Conservation (phyloP, 1,140 invertebrate species). For the Lethocerus indicus region DNA sequence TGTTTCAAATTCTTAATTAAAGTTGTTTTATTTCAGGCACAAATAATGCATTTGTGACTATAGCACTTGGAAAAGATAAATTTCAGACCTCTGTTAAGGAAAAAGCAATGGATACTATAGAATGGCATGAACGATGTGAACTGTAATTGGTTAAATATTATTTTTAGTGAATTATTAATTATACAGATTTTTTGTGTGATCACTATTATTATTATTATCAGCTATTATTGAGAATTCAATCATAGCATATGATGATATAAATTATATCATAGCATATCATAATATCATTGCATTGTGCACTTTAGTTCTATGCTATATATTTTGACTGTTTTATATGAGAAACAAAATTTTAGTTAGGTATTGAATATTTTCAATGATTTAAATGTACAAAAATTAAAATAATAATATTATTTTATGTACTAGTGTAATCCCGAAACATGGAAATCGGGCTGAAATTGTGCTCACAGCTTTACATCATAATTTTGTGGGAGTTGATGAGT, state of each 20-base stretch:
- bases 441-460: constrained; percentile 69
- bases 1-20: background rate
- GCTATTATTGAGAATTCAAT: background rate
- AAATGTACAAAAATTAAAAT: background rate
- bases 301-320: too few relatives aligned
- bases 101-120: constrained; percentile 60
- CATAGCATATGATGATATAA: background rate
- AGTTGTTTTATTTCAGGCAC: constrained; percentile 33
- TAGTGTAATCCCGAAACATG: constrained; percentile 65
- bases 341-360: background rate
- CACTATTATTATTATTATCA: background rate
- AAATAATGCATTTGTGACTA: constrained; percentile 91
- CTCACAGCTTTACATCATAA: constrained; percentile 77
- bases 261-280: background rate
- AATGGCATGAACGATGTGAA: constrained; percentile 94
- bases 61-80: constrained; percentile 85
- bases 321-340: too few relatives aligned
- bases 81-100: constrained; percentile 91
- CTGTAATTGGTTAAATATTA: constrained; percentile 38
- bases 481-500: constrained; percentile 81
- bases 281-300: too few relatives aligned
- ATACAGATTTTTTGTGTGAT: background rate
- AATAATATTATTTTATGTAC: constrained; percentile 17
- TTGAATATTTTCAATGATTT: background rate
- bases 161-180: background rate